phyloP scores from a whole-genome alignment of 2,888 invertebrate genomes.

The Melipona bicolor region DNA sequence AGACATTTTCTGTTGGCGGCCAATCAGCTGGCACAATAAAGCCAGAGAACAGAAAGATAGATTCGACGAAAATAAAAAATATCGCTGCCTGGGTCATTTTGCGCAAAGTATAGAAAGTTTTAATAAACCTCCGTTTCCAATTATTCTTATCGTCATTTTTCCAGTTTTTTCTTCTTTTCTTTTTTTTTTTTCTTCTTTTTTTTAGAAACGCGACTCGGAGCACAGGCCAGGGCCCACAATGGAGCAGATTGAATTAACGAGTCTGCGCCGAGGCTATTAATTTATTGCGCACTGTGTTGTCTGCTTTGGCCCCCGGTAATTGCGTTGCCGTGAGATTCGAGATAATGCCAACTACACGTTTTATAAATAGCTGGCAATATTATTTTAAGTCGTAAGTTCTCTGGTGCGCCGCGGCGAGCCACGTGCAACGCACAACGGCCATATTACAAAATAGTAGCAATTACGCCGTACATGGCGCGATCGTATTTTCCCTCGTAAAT shows the following conservation, averaged over 20 bases:
- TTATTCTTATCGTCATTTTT: not conserved
- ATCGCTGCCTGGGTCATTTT: too few relatives aligned
- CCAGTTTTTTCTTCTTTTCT: not conserved
- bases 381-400: conserved; percentile 43
- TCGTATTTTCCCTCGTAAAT: conserved; percentile 57
- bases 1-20: not conserved
- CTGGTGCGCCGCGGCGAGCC: not conserved
- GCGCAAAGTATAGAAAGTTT: not conserved
- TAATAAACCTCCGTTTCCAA: not conserved
- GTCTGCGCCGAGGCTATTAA: conserved; percentile 28
- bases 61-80: too few relatives aligned
- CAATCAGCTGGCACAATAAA: not conserved
- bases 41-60: too few relatives aligned
- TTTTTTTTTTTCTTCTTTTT: too few relatives aligned
- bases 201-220: not conserved
- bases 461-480: conserved; percentile 55
- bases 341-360: conserved; percentile 42
- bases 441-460: conserved; percentile 57
- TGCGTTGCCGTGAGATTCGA: conserved; percentile 43
- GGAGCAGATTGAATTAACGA: conserved; percentile 7
- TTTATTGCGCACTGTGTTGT: conserved; percentile 33
- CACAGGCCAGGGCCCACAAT: not conserved
- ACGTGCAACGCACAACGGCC: conserved; percentile 36
- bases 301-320: conserved; percentile 33
- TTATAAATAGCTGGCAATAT: conserved; percentile 55